Evolutionary conservation across 2,797 vertebrate species (phyloP), one percentile per base, ranked within the genome.

Genomic region (Threskiornis aethiopicus): DNA sequence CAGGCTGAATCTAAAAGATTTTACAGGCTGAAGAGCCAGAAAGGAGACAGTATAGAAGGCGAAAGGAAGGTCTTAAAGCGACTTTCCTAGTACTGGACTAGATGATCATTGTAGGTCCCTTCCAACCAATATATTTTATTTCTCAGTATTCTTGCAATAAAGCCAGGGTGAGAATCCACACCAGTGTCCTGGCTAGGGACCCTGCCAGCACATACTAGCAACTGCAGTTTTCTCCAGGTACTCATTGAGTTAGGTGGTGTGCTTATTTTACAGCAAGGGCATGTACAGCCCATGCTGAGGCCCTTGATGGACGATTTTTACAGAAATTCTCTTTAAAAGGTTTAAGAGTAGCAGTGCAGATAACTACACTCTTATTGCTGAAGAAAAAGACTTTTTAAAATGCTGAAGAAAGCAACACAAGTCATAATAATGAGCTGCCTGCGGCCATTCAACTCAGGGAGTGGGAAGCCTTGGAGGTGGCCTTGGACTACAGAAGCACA

Each of bases 381-480:
- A 87, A 92, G 87, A 96, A 96, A 96, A 82, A 80, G 88, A 85
- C 84, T 87, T 95, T 84, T 92, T 90, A 92, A 96, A 95, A 91
- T 84, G 92, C 90, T 96, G 89, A 90, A 96, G 92, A 89, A 76
- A 94, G 97, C 92, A 97, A 92, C 19, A 85, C 92, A 91, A 93
- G 87, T 78, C 89, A 92, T 86, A 84, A 93, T 96, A 97, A 97
- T 88, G 82, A 96, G 89, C 82, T 92, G 94, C 93, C 93, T 95
- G 79, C 7, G 10, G 96, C 90, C 90, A 91, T 91, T 92, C 87
- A 69, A 13, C 84, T 72, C 44, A 0, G 84, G 69, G 78, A 96
- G 39, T 13, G 6, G 89, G 55, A 96, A 96, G 72, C 89, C 94
- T 96, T 96, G 94, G 69, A 92, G 39, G 76, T 94, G 94, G 95